Conservation (phyloP, 2,888 invertebrate species). For the Amblyjoppa fuscipennis region DNA sequence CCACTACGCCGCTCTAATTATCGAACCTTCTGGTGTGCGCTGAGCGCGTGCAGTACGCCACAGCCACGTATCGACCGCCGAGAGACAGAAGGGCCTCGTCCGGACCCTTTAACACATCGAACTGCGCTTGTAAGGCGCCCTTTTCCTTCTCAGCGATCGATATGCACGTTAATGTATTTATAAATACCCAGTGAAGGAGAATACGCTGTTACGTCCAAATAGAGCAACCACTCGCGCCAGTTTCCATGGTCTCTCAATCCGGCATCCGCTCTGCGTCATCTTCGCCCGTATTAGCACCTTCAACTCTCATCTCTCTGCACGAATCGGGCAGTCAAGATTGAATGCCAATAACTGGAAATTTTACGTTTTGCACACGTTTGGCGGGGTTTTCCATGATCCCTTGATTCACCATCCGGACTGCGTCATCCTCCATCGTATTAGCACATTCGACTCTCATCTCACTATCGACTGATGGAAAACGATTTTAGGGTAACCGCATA, state of each 20-base stretch:
- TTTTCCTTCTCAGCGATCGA: neutral
- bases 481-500: no score
- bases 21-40: slow-evolving; percentile 63
- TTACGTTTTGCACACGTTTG: no score
- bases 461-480: neutral
- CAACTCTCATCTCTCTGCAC: neutral
- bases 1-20: slow-evolving; percentile 79
- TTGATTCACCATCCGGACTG: slow-evolving; percentile 17
- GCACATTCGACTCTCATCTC: slow-evolving; percentile 15
- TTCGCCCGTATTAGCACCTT: slow-evolving; percentile 37
- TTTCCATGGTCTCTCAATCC: slow-evolving; percentile 52
- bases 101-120: no score
- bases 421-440: slow-evolving; percentile 3
- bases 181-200: neutral
- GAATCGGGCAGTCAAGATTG: neutral
- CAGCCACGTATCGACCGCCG: neutral
- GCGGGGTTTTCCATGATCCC: slow-evolving; percentile 7
- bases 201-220: slow-evolving; percentile 23
- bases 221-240: slow-evolving; percentile 31
- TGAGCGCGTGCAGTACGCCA: slow-evolving; percentile 36
- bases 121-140: no score
- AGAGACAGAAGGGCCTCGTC: neutral
- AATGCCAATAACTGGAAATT: neutral
- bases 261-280: slow-evolving; percentile 41
- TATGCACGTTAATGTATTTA: slow-evolving; percentile 22